Evolutionary conservation across 2,888 invertebrate genomes (phyloP).

Genomic region (Conops quadrifasciatus): DNA sequence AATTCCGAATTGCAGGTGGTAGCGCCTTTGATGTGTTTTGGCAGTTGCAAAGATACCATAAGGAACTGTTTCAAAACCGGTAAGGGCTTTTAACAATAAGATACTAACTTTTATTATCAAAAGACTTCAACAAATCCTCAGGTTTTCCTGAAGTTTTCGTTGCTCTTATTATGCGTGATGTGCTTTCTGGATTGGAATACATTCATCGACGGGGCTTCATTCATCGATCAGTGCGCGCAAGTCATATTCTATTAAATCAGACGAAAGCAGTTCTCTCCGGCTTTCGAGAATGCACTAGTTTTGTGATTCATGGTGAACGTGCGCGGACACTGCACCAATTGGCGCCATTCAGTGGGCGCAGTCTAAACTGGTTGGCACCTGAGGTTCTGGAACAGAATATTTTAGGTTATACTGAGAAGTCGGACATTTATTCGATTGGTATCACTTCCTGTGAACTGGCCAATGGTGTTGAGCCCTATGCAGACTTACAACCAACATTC

Average conservation of each 20-base stretch:
- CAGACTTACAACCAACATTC: constrained; percentile 83
- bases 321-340: constrained; percentile 77
- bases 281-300: constrained; percentile 79
- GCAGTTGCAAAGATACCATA: constrained; percentile 83
- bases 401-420: constrained; percentile 86
- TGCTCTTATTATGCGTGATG: constrained; percentile 80
- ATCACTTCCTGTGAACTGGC: constrained; percentile 79
- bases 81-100: constrained; percentile 37
- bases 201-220: constrained; percentile 85
- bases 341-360: constrained; percentile 71
- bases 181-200: constrained; percentile 81
- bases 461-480: constrained; percentile 89
- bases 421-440: constrained; percentile 92
- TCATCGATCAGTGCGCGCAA: constrained; percentile 85
- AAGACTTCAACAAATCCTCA: constrained; percentile 37
- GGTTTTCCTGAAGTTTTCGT: constrained; percentile 86
- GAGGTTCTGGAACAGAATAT: constrained; percentile 90
- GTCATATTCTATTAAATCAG: constrained; percentile 82
- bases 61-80: constrained; percentile 73
- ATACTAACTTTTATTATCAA: not conserved
- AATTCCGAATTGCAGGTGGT: constrained; percentile 82
- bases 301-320: constrained; percentile 77
- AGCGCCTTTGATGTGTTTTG: constrained; percentile 84
- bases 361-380: constrained; percentile 90
- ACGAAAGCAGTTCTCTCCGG: constrained; percentile 78